Conservation (phyloP, 2,113 vertebrate genomes). For the Elephas maximus region DNA sequence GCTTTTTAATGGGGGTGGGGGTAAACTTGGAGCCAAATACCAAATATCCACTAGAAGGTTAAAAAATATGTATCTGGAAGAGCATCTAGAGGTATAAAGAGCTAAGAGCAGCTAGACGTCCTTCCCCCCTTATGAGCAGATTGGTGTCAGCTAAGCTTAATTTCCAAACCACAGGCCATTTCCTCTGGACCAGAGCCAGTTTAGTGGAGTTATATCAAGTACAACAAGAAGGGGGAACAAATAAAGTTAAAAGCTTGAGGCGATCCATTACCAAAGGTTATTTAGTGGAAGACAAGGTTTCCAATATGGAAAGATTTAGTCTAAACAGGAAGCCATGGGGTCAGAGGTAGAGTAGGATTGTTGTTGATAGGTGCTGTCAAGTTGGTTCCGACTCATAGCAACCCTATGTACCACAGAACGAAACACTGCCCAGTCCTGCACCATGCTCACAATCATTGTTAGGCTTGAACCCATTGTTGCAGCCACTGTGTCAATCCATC, state of each 20-base stretch:
- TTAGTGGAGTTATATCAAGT: background rate
- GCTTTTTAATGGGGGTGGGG: background rate
- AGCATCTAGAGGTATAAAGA: background rate
- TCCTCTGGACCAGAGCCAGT: background rate
- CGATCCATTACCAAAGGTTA: background rate
- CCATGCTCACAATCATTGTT: no score
- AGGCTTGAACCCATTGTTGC: no score
- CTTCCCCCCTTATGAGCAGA: rapidly evolving
- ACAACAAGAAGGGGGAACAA: background rate
- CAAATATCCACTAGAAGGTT: background rate
- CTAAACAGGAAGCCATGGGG: background rate
- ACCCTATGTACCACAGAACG: no score
- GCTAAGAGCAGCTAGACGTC: background rate
- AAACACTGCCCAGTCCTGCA: no score
- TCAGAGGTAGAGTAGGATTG: background rate
- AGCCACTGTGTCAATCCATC: no score
- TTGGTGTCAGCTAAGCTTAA: background rate
- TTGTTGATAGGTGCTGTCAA: no score
- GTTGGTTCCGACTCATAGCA: no score
- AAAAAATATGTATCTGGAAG: background rate
- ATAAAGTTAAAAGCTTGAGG: background rate
- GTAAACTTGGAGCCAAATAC: background rate
- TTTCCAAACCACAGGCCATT: background rate
- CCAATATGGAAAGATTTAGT: background rate
- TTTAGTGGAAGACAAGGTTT: background rate